Base-by-base conservation (phyloP, 1,140 invertebrate species). In the Tenebrio molitor region DNA sequence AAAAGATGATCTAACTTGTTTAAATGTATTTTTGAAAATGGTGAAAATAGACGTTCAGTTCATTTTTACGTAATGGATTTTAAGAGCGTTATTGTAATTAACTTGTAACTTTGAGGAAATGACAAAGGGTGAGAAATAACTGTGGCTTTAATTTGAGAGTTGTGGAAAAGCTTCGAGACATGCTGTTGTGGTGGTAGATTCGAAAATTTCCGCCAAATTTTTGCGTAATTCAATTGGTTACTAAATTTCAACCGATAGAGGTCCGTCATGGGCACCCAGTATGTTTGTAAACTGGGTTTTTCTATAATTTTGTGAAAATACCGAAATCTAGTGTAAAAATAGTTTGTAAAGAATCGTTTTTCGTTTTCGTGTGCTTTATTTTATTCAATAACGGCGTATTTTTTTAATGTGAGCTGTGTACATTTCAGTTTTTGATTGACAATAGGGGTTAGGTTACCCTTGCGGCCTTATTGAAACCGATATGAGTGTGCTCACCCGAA, bases 231-330 rank as follows among this genome's bases (percentile, higher is more conserved):
- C 19, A 46, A 75, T 75, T 75, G 74, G 74, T 73, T 41, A 64
- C n/a, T 39, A 65, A 62, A 68, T 36, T 41, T 34, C 70, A 8
- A 42, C 75, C 77, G 76, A 68, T 73, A 78, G 77, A 78, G 76
- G 75, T 77, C 76, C 70, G 69, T 70, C 72, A 77, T 77, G 74
- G 72, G 75, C 67, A 75, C 74, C 77, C 78, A 81, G 79, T 81
- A 77, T 81, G 79, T 81, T 81, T 81, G 77, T 81, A 79, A 80
- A 81, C 78, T 81, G 79, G 78, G 77, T 68, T 78, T 81, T 79
- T 81, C 74, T 77, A 74, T 72, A 79, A 74, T 77, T 81, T 79
- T 76, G 17, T 71, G 62, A 78, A 79, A 80, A 76, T 76, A 75
- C 68, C 53, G 70, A 75, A 72, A 75, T 73, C 68, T 68, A 23